These are phyloP conservation scores for Myripristis jacobus DNA, from an alignment of 2,797 vertebrate genomes.

Conservation along the genomic window DNA sequence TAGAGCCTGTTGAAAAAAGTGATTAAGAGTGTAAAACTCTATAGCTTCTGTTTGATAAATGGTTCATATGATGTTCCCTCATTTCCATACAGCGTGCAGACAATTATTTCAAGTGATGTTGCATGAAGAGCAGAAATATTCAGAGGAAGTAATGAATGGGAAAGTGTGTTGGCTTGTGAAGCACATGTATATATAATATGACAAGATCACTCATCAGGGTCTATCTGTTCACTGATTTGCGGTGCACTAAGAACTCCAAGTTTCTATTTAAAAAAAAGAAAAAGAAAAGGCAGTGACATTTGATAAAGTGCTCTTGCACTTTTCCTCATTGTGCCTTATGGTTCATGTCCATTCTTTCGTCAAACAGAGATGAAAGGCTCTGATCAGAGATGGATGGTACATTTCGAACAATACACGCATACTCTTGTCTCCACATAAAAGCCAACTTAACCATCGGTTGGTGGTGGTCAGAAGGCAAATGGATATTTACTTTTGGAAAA, in stretches of 20 bases:
- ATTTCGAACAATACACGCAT: neutral
- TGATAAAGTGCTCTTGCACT: slow-evolving; percentile 1
- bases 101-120: neutral
- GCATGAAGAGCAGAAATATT: neutral
- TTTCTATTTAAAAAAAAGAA: too few relatives aligned
- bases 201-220: neutral
- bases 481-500: slow-evolving; percentile 17
- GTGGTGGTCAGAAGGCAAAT: slow-evolving; percentile 22
- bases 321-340: neutral
- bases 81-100: neutral
- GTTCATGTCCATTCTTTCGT: neutral
- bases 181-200: neutral
- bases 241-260: neutral
- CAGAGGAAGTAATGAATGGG: neutral
- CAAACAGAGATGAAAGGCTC: slow-evolving; percentile 15
- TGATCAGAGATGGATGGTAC: neutral
- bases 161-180: neutral
- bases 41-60: neutral
- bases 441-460: slow-evolving; percentile 1
- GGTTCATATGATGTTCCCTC: neutral
- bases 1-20: too few relatives aligned
- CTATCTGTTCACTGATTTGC: neutral
- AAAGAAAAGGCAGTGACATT: neutral
- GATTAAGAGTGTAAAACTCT: too few relatives aligned
- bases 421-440: slow-evolving; percentile 24